Percentiles rank a stretch among this genome's conserved stretches.
Evolutionary conservation across 53 echinoderm and acorn worm species (phyloP).

Genomic region (Arbacia lixula): DNA sequence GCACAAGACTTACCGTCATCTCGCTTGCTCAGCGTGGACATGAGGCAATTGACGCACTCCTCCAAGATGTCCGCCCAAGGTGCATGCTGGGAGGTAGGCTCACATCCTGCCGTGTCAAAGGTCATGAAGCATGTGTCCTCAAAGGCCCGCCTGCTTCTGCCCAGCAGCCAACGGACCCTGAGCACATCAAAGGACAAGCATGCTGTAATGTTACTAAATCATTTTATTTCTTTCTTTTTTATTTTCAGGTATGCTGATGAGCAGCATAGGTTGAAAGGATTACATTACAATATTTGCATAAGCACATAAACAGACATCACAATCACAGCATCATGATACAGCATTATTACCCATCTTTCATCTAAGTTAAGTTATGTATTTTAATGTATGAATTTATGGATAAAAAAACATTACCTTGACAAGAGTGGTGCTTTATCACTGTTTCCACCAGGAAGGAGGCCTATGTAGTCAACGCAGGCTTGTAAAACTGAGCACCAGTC

Average conservation of each 20-base stretch:
- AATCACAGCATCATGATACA: no score
- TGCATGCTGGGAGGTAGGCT: constrained; percentile 67
- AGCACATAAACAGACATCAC: no score
- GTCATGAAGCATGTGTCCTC: constrained; percentile 68
- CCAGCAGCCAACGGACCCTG: constrained; percentile 85
- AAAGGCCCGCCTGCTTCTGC: constrained; percentile 68
- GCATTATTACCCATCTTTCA: no score
- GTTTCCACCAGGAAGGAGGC: constrained; percentile 8
- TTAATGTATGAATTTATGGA: background rate
- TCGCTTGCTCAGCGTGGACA: constrained; percentile 15
- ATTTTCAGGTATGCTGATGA: no score
- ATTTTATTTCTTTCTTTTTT: no score
- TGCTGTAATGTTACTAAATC: no score
- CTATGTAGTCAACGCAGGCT: constrained; percentile 1
- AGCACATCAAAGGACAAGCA: background rate
- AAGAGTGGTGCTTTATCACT: constrained; percentile 48
- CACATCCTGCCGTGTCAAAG: constrained; percentile 73
- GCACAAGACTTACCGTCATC: constrained; percentile 4
- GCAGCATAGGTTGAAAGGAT: no score
- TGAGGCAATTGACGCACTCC: constrained; percentile 76
- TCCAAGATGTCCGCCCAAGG: constrained; percentile 89
- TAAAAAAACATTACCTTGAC: constrained; percentile 17
- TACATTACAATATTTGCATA: no score
- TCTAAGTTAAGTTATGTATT: no score
- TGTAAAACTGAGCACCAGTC: constrained; percentile 38